A percentile compares a stretch with the other conserved stretches of the same genome.
Evolutionary conservation across 2,797 vertebrate species (phyloP).

Genomic region (Centroberyx gerrardi): DNA sequence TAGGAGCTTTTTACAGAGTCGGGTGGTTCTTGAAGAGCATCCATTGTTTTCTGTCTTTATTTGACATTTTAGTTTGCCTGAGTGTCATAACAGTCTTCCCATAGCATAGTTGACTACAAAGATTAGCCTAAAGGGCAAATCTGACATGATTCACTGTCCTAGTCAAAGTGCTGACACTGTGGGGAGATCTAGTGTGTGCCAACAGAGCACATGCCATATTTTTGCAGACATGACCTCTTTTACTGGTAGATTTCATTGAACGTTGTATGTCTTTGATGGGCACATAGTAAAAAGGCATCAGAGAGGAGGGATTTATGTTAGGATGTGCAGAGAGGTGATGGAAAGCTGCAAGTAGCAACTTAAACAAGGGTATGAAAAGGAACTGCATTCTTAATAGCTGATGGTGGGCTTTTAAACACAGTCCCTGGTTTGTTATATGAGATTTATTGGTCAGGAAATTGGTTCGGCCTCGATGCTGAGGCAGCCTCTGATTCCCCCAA

Average conservation of each 20-base stretch:
- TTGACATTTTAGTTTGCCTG: slow-evolving; percentile 65
- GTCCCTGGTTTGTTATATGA: slow-evolving; percentile 76
- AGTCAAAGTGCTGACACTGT: slow-evolving; percentile 69
- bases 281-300: slow-evolving; percentile 74
- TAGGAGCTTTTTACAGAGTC: too few relatives aligned
- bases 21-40: too few relatives aligned
- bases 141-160: slow-evolving; percentile 63
- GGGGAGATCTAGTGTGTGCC: slow-evolving; percentile 29
- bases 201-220: slow-evolving; percentile 48
- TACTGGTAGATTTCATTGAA: slow-evolving; percentile 71
- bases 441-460: slow-evolving; percentile 82
- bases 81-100: slow-evolving; percentile 69
- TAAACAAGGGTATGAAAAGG: slow-evolving; percentile 61
- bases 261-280: slow-evolving; percentile 69
- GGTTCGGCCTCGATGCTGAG: slow-evolving; percentile 73
- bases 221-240: slow-evolving; percentile 68
- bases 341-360: slow-evolving; percentile 48
- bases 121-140: slow-evolving; percentile 78
- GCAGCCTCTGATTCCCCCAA: slow-evolving; percentile 71
- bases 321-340: slow-evolving; percentile 39
- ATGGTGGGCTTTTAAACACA: slow-evolving; percentile 74
- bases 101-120: slow-evolving; percentile 70
- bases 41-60: slow-evolving; percentile 59
- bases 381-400: slow-evolving; percentile 72
- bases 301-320: slow-evolving; percentile 68